A percentile compares a stretch with the other conserved stretches of the same genome.
Evolutionary conservation across 2,113 vertebrate genomes (phyloP).

Genomic region (Callopanchax toddi): DNA sequence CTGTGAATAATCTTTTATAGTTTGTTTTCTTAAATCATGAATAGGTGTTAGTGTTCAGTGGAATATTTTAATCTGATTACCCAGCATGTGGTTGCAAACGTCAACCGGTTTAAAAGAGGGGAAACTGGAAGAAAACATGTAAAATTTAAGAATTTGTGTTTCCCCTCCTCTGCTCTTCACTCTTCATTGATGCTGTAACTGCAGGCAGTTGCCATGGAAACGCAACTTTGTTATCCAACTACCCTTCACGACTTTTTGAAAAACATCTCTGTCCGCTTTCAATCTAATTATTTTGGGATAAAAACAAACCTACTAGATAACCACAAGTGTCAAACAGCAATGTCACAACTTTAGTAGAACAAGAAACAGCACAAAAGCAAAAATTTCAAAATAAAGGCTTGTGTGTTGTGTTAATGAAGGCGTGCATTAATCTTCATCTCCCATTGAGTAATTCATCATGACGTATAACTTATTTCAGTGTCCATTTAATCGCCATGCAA

Average conservation of each 20-base stretch:
- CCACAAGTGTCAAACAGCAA: conserved; percentile 45
- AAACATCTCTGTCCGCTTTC: conserved; percentile 68
- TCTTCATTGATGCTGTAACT: conserved; percentile 57
- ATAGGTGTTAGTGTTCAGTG: background rate
- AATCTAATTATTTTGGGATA: conserved; percentile 66
- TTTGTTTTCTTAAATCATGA: no score
- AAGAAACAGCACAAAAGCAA: conserved; percentile 1
- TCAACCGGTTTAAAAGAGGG: conserved; percentile 12
- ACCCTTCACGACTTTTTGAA: conserved; percentile 68
- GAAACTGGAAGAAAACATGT: conserved; percentile 14
- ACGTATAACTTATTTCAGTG: no score
- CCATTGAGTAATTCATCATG: background rate
- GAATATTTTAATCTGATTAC: conserved; percentile 1
- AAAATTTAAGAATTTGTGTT: conserved; percentile 40
- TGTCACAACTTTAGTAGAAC: conserved; percentile 30
- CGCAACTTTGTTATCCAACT: conserved; percentile 72
- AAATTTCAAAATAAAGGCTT: background rate
- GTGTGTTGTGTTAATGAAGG: background rate
- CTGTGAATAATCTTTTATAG: no score
- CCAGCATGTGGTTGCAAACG: conserved; percentile 9
- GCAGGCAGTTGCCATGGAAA: conserved; percentile 77
- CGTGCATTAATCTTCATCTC: background rate
- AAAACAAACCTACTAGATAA: conserved; percentile 55
- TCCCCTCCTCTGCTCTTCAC: conserved; percentile 43
- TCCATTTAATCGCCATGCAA: no score